Base-by-base conservation (phyloP, 1,140 invertebrate genomes). In the Zeugodacus cucurbitae region DNA sequence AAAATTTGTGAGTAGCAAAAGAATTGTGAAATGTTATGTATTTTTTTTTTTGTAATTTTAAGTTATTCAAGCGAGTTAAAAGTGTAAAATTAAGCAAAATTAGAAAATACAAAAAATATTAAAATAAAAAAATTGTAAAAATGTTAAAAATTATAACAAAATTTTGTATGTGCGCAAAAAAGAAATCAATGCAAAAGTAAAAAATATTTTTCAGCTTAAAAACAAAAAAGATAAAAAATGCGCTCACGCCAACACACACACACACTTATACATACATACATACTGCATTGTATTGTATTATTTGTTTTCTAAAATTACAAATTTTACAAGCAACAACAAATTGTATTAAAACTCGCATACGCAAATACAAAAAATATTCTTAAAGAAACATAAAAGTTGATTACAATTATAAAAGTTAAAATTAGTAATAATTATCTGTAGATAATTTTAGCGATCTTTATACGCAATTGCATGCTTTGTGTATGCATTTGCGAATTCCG, bases 31-130 rank as follows among this genome's bases (percentile, higher is more conserved):
- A 82, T 48, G 74, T 48, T 82, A n/a, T 54, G 44, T 48, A 41
- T 48, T 82, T 82, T 82, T 70, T n/a, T n/a, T 78, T 82, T 82
- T 26, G 3, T 82, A 82, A 48, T 82, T 82, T 48, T 82, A 82
- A 82, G n/a, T 74, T 74, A 74, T 74, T 48, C 3, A 82, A 44
- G 41, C 22, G 14, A 29, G 8, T 26, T 82, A 37, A 82, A 26
- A 82, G n/a, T 48, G 74, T n/a, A 29, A 34, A 67, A 17, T 22
- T 74, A 74, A 74, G n/a, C 34, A 82, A 48, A 48, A 22, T 74
- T 74, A 41, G 17, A 20, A 20, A 74, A 17, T 41, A 14, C 48
- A 10, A n/a, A n/a, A 74, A 74, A 74, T 7, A 2, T 17, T 0
- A 32, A 67, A 74, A 8, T 20, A 1, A 74, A 74, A 17, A 54